Base-by-base conservation (phyloP, 2,113 vertebrate species). In the Suncus etruscus region DNA sequence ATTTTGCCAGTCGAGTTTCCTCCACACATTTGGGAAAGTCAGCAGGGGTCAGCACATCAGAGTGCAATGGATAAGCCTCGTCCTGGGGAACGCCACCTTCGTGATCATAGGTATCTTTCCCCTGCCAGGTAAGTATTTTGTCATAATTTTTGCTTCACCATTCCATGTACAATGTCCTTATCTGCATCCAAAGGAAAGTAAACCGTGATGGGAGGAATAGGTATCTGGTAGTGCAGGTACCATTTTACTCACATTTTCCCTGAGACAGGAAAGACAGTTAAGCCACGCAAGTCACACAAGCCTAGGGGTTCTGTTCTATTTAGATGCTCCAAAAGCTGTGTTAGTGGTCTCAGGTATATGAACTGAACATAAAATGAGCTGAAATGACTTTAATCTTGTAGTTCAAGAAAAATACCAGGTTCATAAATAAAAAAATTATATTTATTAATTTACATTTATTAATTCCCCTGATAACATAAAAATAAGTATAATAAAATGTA, bases 341-440 rank as follows among this genome's bases (percentile, higher is more conserved):
- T 66, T 66, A 29, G 58, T 61, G 65, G 65, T 66, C 65, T 66
- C 18, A 22, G 18, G 58, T 20, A 61, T 61, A 8, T 16, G 22
- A 61, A 20, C 22, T 61, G 58, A 61, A 61, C 4, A 61, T 20
- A 61, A 20, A 51, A 47, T 48, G 39, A 54, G 69, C 77, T 89
- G 58, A 50, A 39, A 58, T 31, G 18, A 45, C 84, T 29, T 22
- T 9, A 45, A 73, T 69, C 25, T 14, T 63, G 20, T 27, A 83
- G 48, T 51, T 69, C 39, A 79, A 24, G 5, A 82, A 29, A 27
- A 27, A 45, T 72, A 73, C 63, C 22, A 61, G 8, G 6, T 25
- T n/a, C 39, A 73, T 51, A 91, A 93, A 61, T 45, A 73, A 51
- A 90, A 72, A 3, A 79, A 74, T 31, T 39, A 39, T 39, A 39